Evolutionary conservation across 2,113 vertebrate species (phyloP), one percentile per base, ranked within the genome.

Genomic region (Heterocephalus glaber): DNA sequence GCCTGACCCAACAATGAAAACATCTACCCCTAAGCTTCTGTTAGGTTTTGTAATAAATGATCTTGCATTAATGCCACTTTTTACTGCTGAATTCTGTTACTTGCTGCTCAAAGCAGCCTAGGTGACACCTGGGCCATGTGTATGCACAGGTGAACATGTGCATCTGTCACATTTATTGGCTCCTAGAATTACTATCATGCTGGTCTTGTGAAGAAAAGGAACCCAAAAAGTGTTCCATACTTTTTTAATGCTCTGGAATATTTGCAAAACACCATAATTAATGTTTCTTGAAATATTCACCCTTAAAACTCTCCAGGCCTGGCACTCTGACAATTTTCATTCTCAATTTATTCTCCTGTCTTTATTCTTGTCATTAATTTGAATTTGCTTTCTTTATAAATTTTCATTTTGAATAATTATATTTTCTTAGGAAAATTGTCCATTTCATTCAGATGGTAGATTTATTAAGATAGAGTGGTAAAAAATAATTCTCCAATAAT

Each of bases 341-440:
- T 70, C 66, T 91, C 87, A 82, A 3, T 86, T 56, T 89, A 61
- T 91, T 60, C 38, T 12, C 4, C 80, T 68, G 61, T n/a, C 79
- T 86, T 95, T 95, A 47, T 76, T 90, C 60, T 60, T 95, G 6
- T 28, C 52, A 16, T 56, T 76, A 85, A 77, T 38, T 91, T 96
- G 77, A 91, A 44, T 85, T 93, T 74, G n/a, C 13, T 56, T 76
- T 74, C 68, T 70, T 80, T 89, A 89, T 88, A 44, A 96, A 82
- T 44, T 60, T 80, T 94, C 10, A 83, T 70, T 93, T 93, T 41
- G 41, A 93, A 91, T 85, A 65, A 89, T 68, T 76, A 26, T 12
- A 38, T 84, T 80, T 82, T 58, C 82, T 77, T 81, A n/a, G 52
- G 77, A 95, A 70, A 80, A 24, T 26, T 41, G 1, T 60, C 30